Base-by-base conservation (phyloP, 2,888 invertebrate genomes). In the Leuctra nigra region DNA sequence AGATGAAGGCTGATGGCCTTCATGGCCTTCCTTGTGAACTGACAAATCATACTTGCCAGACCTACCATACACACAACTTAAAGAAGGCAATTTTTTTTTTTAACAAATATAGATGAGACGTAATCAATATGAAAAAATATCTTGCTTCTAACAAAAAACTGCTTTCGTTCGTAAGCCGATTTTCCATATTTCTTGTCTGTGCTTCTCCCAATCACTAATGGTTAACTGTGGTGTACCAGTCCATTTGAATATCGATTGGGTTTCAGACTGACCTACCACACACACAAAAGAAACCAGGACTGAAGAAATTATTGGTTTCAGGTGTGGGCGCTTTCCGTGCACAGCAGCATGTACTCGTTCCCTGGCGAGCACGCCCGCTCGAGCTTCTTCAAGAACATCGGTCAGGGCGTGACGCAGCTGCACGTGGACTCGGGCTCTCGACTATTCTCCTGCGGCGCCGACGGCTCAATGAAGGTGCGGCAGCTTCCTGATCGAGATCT, bases 381-480 rank as follows among this genome's bases (percentile, higher is more conserved):
- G 62, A 92, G 94, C 61, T 95, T 98, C 80, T 96, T 99, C 78
- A 92, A 96, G 70, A 95, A 95, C 72, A 94, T 95, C 68, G 94
- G 95, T 29, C 93, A 94, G 74, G 95, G 95, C 29, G 97, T 98
- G 39, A 94, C 95, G 47, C 97, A 99, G 74, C 79, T 99, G 64
- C 87, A 91, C 69, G 86, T 98, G 60, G 97, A 97, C 72, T 82
- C 87, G 41, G 84, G 86, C 61, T 87, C 87, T 23, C 84, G 97
- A 48, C 77, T 99, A 65, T 98, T 95, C 77, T 98, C 98, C 4
- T 99, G 99, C 73, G 99, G 99, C 55, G 95, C 96, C 50, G 99
- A 99, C 77, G 97, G 97, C 66, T 96, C 97, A 52, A 91, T 99
- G 87, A 98, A 98, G 79, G 91, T 97, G 64, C 83, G 97, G 63